phyloP scores from a whole-genome alignment of 2,113 vertebrate species.

The Ammodytes marinus region DNA sequence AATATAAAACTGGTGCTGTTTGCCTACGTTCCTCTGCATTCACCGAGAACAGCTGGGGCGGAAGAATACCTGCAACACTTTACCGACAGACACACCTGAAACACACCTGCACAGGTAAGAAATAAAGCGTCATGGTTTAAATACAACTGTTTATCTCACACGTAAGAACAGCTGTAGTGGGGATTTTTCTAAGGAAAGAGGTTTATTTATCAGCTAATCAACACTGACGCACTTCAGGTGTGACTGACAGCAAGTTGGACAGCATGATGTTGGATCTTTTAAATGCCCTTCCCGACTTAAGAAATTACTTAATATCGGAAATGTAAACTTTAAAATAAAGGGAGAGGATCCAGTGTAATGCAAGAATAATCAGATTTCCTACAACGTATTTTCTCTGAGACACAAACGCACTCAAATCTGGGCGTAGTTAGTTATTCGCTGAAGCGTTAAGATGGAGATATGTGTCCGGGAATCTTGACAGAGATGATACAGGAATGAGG shows the following conservation, averaged over 20 bases:
- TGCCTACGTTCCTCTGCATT: neutral
- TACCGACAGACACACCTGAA: neutral
- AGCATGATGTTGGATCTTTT: too few species aligned
- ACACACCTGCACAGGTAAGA: slow-evolving; percentile 66
- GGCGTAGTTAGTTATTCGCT: too few species aligned
- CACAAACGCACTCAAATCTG: too few species aligned
- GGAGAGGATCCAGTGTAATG: too few species aligned
- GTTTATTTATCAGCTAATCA: neutral
- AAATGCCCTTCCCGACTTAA: too few species aligned
- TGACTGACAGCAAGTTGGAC: neutral
- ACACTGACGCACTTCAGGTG: neutral
- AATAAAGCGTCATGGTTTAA: neutral
- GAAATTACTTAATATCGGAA: too few species aligned
- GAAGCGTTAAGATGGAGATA: too few species aligned
- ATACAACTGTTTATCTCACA: neutral
- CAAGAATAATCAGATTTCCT: too few species aligned
- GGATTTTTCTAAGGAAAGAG: neutral
- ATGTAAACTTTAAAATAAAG: too few species aligned
- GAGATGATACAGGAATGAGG: too few species aligned
- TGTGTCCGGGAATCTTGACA: too few species aligned
- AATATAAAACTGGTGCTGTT: slow-evolving; percentile 45
- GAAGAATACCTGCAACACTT: neutral
- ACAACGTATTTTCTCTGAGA: too few species aligned
- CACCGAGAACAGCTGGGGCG: slow-evolving; percentile 24
- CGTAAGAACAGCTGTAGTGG: neutral